Evolutionary conservation across 2,113 vertebrate species (phyloP), one percentile per base, ranked within the genome.

Genomic region (Deroptyus accipitrinus): DNA sequence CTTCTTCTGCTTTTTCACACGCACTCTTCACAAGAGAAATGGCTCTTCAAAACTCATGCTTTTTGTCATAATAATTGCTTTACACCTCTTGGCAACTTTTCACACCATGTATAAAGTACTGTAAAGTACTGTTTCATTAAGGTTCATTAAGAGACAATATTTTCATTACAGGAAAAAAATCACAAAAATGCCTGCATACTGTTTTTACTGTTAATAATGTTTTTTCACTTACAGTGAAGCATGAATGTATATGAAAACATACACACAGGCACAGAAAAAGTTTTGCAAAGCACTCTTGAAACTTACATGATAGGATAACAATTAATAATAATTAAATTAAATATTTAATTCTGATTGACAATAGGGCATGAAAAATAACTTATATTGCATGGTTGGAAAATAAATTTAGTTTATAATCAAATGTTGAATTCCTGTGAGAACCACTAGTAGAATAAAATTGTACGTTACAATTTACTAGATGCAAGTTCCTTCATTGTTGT

Each of bases 41-140:
- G 54, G 78, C 55, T 95, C 96, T 97, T 97, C 86, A 87, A 96
- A 97, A 97, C 74, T 95, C 82, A 49, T 91, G 84, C 13, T 83
- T 97, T 97, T 96, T 97, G 96, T 97, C 96, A 97, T 92, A 88
- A 93, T 97, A 97, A 97, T 97, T 97, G 88, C 94, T 96, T 96
- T 95, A 97, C 84, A 97, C 92, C 96, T 97, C 95, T 96, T 97
- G 94, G 97, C 94, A 97, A 96, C 94, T 97, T 97, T 97, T 97
- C 85, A 96, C 86, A 94, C 78, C 3, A 27, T 91, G 51, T 68
- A 48, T 91, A 92, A 97, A 96, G 81, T 69, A 94, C 49, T 68
- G 51, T 90, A 92, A 97, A 96, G 81, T 69, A 94, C 52, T 79
- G 51, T 25, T 96, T 97, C 94, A 96, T 97, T 96, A 98, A 77